Base-by-base conservation (phyloP, 2,797 vertebrate genomes). In the Delichon dasypus region DNA sequence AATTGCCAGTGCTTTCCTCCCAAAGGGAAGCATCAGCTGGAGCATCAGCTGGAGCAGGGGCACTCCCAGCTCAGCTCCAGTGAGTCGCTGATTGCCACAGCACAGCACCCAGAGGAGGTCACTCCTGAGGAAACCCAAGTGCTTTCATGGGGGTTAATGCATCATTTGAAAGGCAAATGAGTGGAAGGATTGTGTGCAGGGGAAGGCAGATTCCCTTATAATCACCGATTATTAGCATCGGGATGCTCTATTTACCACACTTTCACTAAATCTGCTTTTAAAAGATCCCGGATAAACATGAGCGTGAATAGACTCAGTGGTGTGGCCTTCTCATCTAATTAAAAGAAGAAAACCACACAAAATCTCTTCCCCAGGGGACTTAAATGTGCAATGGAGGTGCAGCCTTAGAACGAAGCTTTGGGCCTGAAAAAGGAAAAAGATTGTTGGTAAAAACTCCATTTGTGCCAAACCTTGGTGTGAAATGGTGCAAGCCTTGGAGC, bases 131-230 rank as follows among this genome's bases (percentile, higher is more conserved):
- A 72, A 78, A 53, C 58, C 57, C 80, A 16, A 72, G 65, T 44
- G 77, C 89, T 75, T 40, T 86, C 85, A 10, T 78, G 76, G 60
- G 80, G 68, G 78, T 72, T 92, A 61, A 89, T 89, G 89, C 22
- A 1, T 84, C 62, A 57, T 93, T 95, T 77, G 85, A 64, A 94
- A 95, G 88, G 95, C 80, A 95, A 91, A 92, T 50, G 83, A 89
- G 71, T 36, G 66, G 58, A 77, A 92, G 77, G 36, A 9, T 44
- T 50, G 34, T 72, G 47, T 73, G 48, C 68, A 87, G 15, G 44
- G 73, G 76, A 84, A 68, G 29, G 77, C 73, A 91, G 26, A 21
- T 80, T 88, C 62, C 76, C 61, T 67, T 68, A 10, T 44, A 74
- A 93, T 85, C 76, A 75, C 82, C 58, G 51, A 14, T 88, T 94